Percentiles rank a stretch among this genome's conserved stretches.
These are phyloP conservation scores for Rutpela maculata DNA, from an alignment of 2,888 invertebrate genomes.

Conservation along the genomic window DNA sequence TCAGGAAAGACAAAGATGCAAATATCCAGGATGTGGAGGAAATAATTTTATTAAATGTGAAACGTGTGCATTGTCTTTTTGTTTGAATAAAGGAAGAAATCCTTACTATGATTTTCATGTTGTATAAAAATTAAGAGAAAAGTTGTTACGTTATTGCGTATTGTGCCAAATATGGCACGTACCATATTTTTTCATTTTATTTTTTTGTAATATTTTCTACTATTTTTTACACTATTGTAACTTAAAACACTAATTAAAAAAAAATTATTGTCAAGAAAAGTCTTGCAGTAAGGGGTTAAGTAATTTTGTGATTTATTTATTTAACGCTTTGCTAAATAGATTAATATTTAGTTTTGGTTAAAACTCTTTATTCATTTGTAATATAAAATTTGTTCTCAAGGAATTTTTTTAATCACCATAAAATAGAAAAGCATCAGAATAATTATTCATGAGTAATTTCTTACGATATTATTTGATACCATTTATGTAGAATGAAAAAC, in stretches of 20 bases:
- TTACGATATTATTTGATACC: background rate
- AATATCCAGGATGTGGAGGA: conserved; percentile 1
- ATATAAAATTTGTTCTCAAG: background rate
- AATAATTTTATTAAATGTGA: conserved; percentile 13
- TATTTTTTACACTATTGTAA: too few relatives aligned
- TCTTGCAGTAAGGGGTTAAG: too few relatives aligned
- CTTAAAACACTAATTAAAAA: too few relatives aligned
- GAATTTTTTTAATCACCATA: background rate
- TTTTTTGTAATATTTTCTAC: too few relatives aligned
- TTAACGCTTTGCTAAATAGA: too few relatives aligned
- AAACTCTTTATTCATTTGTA: too few relatives aligned
- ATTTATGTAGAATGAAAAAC: conserved; percentile 23
- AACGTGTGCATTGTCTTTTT: background rate
- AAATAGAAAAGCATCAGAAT: background rate
- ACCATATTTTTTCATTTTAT: background rate
- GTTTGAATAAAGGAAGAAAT: conserved; percentile 28
- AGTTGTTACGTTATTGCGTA: background rate
- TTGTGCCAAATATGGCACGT: conserved; percentile 21
- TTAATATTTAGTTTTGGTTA: too few relatives aligned
- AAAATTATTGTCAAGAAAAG: too few relatives aligned
- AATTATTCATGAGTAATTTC: conserved; percentile 1
- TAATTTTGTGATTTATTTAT: too few relatives aligned
- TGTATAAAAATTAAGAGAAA: conserved; percentile 1
- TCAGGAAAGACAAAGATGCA: conserved; percentile 3
- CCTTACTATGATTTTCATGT: background rate